Evolutionary conservation across 2,113 vertebrate species (phyloP).

Genomic region (Ciconia boyciana): DNA sequence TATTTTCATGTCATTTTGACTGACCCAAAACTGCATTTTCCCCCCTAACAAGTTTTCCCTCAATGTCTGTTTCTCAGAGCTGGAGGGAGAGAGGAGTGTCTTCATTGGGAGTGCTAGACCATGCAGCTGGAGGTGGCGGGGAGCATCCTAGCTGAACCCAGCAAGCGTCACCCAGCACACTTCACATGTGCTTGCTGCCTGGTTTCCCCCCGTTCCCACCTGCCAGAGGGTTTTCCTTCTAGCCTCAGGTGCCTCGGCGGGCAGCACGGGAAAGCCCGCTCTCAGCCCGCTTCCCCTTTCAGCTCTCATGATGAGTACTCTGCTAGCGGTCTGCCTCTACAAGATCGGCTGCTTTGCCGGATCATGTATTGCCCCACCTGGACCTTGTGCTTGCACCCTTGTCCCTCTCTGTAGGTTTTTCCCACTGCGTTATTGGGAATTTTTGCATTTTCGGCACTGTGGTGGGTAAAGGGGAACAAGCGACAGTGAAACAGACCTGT

Average conservation of each 20-base stretch:
- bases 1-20: neutral
- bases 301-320: neutral
- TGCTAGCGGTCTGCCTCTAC: neutral
- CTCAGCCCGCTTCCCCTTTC: slow-evolving; percentile 65
- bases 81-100: neutral
- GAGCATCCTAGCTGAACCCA: neutral
- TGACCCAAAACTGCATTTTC: neutral
- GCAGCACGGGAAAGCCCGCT: slow-evolving; percentile 59
- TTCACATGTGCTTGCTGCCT: neutral
- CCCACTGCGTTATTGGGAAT: neutral
- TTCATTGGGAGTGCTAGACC: neutral
- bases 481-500: neutral
- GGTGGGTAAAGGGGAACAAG: neutral
- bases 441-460: neutral
- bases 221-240: slow-evolving; percentile 31
- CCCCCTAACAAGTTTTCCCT: neutral
- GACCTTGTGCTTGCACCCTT: neutral
- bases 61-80: neutral
- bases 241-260: slow-evolving; percentile 41
- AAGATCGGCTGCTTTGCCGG: neutral
- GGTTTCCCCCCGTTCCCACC: neutral
- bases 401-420: neutral
- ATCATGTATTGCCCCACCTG: neutral
- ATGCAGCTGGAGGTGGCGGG: rapidly evolving
- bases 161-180: neutral